Base-by-base conservation (phyloP, 1,140 invertebrate genomes). In the Cheumatopsyche charites region DNA sequence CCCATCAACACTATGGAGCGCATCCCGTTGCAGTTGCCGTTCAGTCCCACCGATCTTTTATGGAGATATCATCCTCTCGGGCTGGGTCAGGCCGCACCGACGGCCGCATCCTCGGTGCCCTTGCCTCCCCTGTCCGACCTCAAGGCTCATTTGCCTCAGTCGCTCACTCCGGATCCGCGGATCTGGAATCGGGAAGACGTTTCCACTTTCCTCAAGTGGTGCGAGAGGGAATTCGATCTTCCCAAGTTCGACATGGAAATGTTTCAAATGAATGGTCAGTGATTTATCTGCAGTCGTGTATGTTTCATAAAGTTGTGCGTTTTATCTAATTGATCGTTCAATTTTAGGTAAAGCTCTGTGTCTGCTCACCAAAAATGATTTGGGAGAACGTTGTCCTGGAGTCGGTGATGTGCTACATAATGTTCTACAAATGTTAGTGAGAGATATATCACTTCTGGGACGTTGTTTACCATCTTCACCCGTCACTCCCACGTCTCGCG, bases 221-320 rank as follows among this genome's bases (percentile, higher is more conserved):
- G 95, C 72, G 93, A 96, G 80, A 87, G 93, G 47, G 95, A 97
- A 82, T 98, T 95, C 80, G 95, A 97, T 79, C 83, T 98, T 66
- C 94, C 95, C 15, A 88, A 91, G 69, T 92, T 98, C 78, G 93
- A 97, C 79, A 91, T 94, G 87, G 94, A 97, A 78, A 90, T 94
- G 84, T 97, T 98, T 82, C 94, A 96, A 85, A 97, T 98, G 94
- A 98, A 98, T 82, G 96, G 96, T 90, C 86, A 87, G 83, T 79
- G 69, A 49, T 21, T 5, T 15, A 4, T 21, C 3, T 49, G 3
- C 47, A 49, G 13, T 49, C 13, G 19, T 49, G 3, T 5, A 3
- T 13, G 3, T 15, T 21, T 66, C 21, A 45, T 66, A 36, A 4
- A 45, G 36, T 23, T 11, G 5, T 65, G 1, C 1, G 19, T 7